These are phyloP conservation scores for Cinclus cinclus DNA, from an alignment of 2,113 vertebrate species.

Conservation along the genomic window DNA sequence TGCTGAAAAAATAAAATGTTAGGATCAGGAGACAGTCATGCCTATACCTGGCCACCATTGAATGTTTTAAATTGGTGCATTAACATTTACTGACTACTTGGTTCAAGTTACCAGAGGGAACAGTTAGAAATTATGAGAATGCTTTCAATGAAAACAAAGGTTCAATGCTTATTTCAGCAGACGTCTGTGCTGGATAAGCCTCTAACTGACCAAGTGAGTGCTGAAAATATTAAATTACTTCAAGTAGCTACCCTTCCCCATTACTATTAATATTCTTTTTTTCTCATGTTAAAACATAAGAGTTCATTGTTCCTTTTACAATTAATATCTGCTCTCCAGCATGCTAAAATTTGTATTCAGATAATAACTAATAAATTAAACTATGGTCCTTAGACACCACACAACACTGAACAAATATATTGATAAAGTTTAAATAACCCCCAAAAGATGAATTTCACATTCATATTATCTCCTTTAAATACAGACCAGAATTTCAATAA, in stretches of 20 bases:
- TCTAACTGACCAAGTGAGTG: not conserved
- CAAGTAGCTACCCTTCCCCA: not conserved
- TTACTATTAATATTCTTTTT: not conserved
- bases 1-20: not conserved
- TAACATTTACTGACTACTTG: not conserved
- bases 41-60: slow-evolving; percentile 1
- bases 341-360: not conserved
- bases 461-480: not conserved
- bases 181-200: not conserved
- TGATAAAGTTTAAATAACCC: not conserved
- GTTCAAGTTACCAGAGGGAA: slow-evolving; percentile 43
- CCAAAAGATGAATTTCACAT: not conserved
- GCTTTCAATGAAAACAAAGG: not conserved
- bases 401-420: not conserved
- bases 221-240: not conserved
- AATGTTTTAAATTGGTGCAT: not conserved
- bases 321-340: not conserved
- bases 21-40: not conserved
- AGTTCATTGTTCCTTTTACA: not conserved
- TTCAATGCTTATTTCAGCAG: not conserved
- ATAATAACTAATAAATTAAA: not conserved
- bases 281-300: not conserved
- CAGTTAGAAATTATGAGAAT: not conserved
- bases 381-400: not conserved
- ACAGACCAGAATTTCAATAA: not conserved